phyloP scores from a whole-genome alignment of 2,888 invertebrate genomes.

The Hymenopus coronatus region DNA sequence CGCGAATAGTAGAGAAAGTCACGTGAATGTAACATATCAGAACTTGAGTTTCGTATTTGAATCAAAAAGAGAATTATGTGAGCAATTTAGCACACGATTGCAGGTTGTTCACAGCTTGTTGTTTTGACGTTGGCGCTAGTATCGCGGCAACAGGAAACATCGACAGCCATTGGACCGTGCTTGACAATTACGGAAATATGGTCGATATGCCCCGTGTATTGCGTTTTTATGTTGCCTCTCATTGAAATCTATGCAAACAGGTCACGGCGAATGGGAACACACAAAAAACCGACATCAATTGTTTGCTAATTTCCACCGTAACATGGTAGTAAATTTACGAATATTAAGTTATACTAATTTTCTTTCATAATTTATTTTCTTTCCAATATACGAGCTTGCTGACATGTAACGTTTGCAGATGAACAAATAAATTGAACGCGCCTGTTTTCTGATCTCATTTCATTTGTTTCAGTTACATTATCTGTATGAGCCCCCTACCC shows the following conservation, averaged over 20 bases:
- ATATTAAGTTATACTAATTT: background rate
- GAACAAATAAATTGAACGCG: background rate
- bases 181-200: background rate
- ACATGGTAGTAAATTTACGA: background rate
- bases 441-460: no score
- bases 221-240: background rate
- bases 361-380: background rate
- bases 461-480: no score
- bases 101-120: no score
- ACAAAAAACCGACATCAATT: background rate
- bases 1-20: no score
- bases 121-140: no score
- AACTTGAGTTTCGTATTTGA: no score
- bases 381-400: background rate
- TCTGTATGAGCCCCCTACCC: no score
- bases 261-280: background rate
- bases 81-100: no score
- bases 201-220: background rate
- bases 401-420: background rate
- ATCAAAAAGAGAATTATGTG: no score
- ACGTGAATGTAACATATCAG: no score
- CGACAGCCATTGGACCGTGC: background rate
- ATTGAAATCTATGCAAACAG: background rate
- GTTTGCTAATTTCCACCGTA: slow-evolving; percentile 5
- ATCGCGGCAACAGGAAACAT: background rate